Conservation (phyloP, 1,140 invertebrate genomes). For the Xylocopa sonorina region DNA sequence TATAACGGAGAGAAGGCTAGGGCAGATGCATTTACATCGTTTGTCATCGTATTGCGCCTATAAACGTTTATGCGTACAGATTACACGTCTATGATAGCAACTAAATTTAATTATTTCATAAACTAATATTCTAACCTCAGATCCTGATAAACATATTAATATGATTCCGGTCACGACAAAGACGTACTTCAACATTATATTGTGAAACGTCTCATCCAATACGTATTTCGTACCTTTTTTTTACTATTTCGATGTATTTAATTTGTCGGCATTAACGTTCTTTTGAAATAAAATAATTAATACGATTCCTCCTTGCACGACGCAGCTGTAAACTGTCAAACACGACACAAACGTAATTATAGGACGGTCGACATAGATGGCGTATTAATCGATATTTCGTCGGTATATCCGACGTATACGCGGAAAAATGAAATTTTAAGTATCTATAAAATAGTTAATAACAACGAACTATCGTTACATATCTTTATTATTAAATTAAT, state of each 20-base stretch:
- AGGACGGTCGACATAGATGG: too few species aligned
- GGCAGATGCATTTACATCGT: slow-evolving; percentile 94
- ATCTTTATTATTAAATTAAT: background rate
- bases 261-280: background rate
- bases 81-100: slow-evolving; percentile 33
- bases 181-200: slow-evolving; percentile 66
- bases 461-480: background rate
- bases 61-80: slow-evolving; percentile 66
- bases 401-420: too few species aligned
- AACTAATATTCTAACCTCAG: slow-evolving; percentile 69
- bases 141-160: slow-evolving; percentile 64
- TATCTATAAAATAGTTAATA: background rate
- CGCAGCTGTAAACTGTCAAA: slow-evolving; percentile 22
- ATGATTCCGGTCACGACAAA: slow-evolving; percentile 54
- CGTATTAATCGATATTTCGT: too few species aligned
- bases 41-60: slow-evolving; percentile 92
- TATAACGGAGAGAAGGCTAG: slow-evolving; percentile 87
- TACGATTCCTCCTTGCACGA: background rate
- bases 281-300: slow-evolving; percentile 6
- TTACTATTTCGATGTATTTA: background rate
- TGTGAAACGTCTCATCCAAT: slow-evolving; percentile 27
- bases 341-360: too few species aligned
- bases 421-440: background rate
- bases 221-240: background rate
- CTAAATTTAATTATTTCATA: slow-evolving; percentile 16